Evolutionary conservation across 2,113 vertebrate genomes (phyloP), one percentile per base, ranked within the genome.

Genomic region (Centropus bengalensis): DNA sequence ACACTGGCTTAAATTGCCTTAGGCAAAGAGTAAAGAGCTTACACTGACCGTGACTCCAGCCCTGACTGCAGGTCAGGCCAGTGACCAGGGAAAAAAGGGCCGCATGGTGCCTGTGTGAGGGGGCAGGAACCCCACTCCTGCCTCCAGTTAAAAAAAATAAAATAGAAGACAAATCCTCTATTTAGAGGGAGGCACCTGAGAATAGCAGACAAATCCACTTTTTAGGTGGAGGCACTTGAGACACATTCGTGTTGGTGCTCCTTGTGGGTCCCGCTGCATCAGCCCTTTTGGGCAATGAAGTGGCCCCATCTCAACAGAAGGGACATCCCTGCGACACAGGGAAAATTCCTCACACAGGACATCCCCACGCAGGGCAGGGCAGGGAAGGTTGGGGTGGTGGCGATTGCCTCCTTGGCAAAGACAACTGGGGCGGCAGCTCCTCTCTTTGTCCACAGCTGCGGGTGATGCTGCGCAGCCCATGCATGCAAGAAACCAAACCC

Each of bases 321-420:
- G 14, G 16, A 71, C 4, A 15, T 87, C 40, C n/a, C 75, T 42
- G 33, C 0, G 2, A 33, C 33, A 55, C 27, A 22, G 32, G 32
- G 38, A 8, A 32, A 80, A 58, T 36, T 30, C 60, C 4, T 6
- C 23, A 10, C 1, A 1, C 27, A 12, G 64, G 28, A 36, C 60
- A 58, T 52, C 52, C 69, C 38, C 54, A 13, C 0, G 0, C 2
- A 2, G 30, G 59, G 49, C 55, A 64, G 45, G 30, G 33, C 7
- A 1, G 27, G 70, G 7, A 66, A 20, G 15, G 9, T 44, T 44
- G 27, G 36, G 5, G 63, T 1, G 0, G 5, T 33, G 68, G 16
- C 3, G 1, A 69, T 51, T 6, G 5, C 36, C 54, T 80, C 14
- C 74, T 68, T 18, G n/a, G 78, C 58, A 73, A 24, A 89, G 24